phyloP scores from a whole-genome alignment of 23 tunicate genomes.

The Diplosoma virens region DNA sequence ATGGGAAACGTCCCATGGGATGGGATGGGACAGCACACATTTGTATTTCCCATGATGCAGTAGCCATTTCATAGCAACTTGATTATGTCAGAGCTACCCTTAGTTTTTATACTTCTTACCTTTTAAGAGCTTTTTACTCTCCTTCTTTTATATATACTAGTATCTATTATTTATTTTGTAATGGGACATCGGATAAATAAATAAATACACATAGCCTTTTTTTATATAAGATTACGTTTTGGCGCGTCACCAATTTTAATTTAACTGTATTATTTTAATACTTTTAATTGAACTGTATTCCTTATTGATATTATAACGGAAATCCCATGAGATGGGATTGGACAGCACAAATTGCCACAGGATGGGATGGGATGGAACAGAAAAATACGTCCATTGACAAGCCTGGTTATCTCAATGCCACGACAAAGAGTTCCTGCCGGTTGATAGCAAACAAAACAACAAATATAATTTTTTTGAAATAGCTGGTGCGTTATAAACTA shows the following conservation, averaged over 20 bases:
- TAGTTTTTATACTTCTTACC: background rate
- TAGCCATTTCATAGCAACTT: conserved; percentile 7
- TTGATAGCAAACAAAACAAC: too few relatives aligned
- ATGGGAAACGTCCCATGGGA: background rate
- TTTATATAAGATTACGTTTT: too few relatives aligned
- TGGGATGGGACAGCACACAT: conserved; percentile 3
- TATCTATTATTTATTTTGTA: too few relatives aligned
- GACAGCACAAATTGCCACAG: conserved; percentile 3
- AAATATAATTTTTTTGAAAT: too few relatives aligned
- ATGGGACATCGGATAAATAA: too few relatives aligned
- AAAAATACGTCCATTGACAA: conserved; percentile 7
- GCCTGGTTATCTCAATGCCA: background rate
- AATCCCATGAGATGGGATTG: background rate
- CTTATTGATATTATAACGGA: background rate
- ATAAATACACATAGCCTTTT: too few relatives aligned
- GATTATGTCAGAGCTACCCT: conserved; percentile 12
- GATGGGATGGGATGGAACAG: background rate
- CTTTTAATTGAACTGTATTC: conserved; percentile 1
- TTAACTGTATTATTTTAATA: too few relatives aligned
- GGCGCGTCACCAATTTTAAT: too few relatives aligned
- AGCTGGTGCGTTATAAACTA: too few relatives aligned
- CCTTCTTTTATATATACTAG: too few relatives aligned
- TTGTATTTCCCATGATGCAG: conserved; percentile 1
- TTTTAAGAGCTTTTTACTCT: too few relatives aligned
- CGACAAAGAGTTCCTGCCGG: too few relatives aligned